Evolutionary conservation across 2,888 invertebrate genomes (phyloP), one percentile per base, ranked within the genome.

Genomic region (Mimachlamys varia): DNA sequence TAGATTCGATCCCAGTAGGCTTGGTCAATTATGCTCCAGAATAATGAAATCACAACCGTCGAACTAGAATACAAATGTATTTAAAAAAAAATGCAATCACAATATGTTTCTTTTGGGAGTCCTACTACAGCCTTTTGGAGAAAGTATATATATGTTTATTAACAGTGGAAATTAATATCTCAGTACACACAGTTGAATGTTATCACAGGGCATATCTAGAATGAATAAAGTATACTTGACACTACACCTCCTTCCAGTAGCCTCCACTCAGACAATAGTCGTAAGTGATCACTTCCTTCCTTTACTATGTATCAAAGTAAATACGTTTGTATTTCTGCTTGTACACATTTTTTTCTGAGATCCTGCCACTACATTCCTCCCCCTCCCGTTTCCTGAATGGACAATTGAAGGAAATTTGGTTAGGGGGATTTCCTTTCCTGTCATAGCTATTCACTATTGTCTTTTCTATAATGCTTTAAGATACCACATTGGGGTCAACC

Each of bases 251-350:
- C 76, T 76, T 76, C 33, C 76, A 76, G 76, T 76, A 76, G 76
- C 7, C 76, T 33, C 27, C 27, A 13, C 13, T 76, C 76, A 76
- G 33, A 76, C 76, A 76, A 76, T 76, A 12, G 76, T 0, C 4
- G 33, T 76, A 76, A 76, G 76, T 76, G 76, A 76, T 76, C 7
- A 12, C 76, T 76, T 76, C 76, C 76, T 76, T 76, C 76, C 76
- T 12, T 1, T 33, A 33, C 62, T 76, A 76, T 33, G 58, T n/a
- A 58, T 58, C 19, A 19, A 58, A n/a, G 58, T 53, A 53, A 53
- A 53, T 22, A 58, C 76, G 33, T 27, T 27, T 76, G 76, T 33
- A 10, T 76, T 12, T 76, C 76, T 22, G 33, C 27, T 76, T 27
- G 76, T 27, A 76, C 76, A 76, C 76, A 76, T 19, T 2, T 33